A percentile compares a stretch with the other conserved stretches of the same genome.
phyloP scores from a whole-genome alignment of 2,113 vertebrate species.

The Octodon degus region DNA sequence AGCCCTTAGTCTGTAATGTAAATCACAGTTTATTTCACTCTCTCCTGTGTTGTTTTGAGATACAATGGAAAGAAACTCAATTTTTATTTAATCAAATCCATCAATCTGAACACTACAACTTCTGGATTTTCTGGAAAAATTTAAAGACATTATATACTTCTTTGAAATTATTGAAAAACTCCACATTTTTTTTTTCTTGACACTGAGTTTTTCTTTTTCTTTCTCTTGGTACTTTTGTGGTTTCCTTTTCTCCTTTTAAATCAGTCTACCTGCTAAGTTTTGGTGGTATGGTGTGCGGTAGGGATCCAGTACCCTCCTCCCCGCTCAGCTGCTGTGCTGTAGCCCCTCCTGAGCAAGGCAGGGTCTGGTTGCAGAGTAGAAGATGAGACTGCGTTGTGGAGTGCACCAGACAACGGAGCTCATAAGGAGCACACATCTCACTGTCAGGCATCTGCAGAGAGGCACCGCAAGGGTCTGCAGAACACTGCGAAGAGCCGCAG shows the following conservation, averaged over 20 bases:
- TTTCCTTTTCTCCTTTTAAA: background rate
- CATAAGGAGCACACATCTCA: background rate
- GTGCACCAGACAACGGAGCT: background rate
- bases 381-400: background rate
- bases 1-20: background rate
- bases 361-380: background rate
- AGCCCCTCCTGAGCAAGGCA: background rate
- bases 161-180: conserved; percentile 15
- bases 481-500: background rate
- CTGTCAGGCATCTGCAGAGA: background rate
- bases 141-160: background rate
- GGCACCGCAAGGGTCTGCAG: background rate
- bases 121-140: conserved; percentile 6
- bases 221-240: background rate
- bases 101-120: background rate
- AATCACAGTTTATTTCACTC: conserved; percentile 9
- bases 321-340: background rate
- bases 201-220: too few relatives aligned
- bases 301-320: background rate
- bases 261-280: background rate
- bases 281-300: background rate
- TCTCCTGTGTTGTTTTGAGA: conserved; percentile 11
- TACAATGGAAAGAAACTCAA: background rate
- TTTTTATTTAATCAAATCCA: background rate
- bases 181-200: background rate